Evolutionary conservation across 2,797 vertebrate genomes (phyloP), one percentile per base, ranked within the genome.

Genomic region (Pseudopleuronectes americanus): DNA sequence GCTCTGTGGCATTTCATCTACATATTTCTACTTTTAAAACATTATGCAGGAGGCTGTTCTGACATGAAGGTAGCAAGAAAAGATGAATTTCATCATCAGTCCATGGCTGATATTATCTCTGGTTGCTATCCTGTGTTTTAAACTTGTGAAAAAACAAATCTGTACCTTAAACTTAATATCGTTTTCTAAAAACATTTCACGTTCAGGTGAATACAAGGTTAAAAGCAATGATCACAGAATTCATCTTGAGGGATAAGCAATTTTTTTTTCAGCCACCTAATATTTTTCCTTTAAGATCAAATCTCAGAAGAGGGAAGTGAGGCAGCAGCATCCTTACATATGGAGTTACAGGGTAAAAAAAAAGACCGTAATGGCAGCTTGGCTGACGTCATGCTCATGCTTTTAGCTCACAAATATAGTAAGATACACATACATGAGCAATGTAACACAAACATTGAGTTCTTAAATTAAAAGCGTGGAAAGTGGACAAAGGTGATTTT

Each of bases 311-410:
- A 28, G 23, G 49, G 65, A 4, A 26, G 73, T 62, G 10, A 62
- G 38, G 45, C 67, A 80, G 83, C 84, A 90, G 68, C 55, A 36
- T 75, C 57, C 45, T 76, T 59, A 56, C 19, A 24, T 38, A 22
- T 75, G 47, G 53, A 57, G 64, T 79, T 60, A 26, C 1, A 0
- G 24, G 71, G 68, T 55, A 24, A 81, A 73, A 74, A n/a, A 49
- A 69, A 70, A 77, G 59, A 17, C 16, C 14, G 1, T 60, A 14
- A 55, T 58, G 64, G 71, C 62, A 64, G 60, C 28, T 54, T 33
- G 62, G 67, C 57, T 77, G 53, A 76, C 0, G 10, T 76, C 84
- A 90, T 80, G 88, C 84, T 79, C 85, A 88, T 89, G 81, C 85
- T 33, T 79, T 76, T 74, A 79, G 48, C 57, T 79, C 60, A 77